Evolutionary conservation across 2,888 invertebrate genomes (phyloP), one percentile per base, ranked within the genome.

Genomic region (Brachyopa scutellaris): DNA sequence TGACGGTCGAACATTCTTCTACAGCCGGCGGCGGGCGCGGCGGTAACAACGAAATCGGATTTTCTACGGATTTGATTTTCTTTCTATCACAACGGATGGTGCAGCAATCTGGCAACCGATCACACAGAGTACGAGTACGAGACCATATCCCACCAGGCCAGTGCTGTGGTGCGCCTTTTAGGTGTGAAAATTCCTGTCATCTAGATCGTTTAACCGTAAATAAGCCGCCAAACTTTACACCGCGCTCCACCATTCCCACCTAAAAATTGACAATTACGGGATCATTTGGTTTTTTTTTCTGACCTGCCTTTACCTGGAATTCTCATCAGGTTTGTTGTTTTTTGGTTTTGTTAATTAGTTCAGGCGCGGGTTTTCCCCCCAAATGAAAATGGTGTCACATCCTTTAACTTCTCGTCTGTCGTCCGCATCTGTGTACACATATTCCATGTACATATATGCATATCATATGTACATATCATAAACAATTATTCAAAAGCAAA

Each of bases 401-500:
- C 76, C 76, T 76, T 67, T 45, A 51, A 47, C 21, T 55, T 29
- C 38, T 11, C 40, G 29, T 45, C 69, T 17, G 21, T 40, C 36
- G 38, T 53, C 61, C 61, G 23, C 73, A 49, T 64, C 57, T 67
- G 49, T 59, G 57, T 51, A 21, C 38, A 64, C 9, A 70, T 9
- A 29, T 21, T n/a, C 17, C 17, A 36, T 19, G 47, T 42, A 64
- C 45, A 64, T n/a, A 40, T 29, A 19, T 23, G 2, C 13, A 45
- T 5, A 38, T 47, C 26, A n/a, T n/a, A n/a, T 45, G 55, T 62
- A 73, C 49, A 47, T 45, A 47, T 57, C 66, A 66, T 70, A 55
- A 64, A 29, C 38, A 76, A 80, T 82, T 70, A 64, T 72, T 82
- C 53, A 77, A 77, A n/a, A 31, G 40, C 61, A 77, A 82, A 82